Conservation (phyloP, 2,797 vertebrate genomes). For the Anguilla obscura region DNA sequence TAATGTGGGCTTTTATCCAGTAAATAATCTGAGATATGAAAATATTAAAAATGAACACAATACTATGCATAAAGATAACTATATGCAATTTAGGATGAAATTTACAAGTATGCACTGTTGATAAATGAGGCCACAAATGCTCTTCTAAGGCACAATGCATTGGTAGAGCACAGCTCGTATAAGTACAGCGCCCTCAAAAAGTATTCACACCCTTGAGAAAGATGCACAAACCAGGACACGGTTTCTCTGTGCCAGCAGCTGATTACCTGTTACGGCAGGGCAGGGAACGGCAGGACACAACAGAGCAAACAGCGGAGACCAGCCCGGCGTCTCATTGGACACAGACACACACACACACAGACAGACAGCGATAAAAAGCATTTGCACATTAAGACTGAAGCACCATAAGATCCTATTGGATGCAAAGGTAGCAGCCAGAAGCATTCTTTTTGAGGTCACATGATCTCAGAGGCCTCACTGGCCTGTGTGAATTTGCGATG, state of each 20-base stretch:
- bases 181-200: neutral
- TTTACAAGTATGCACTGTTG: neutral
- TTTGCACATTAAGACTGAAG: conserved; percentile 1
- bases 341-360: conserved; percentile 36
- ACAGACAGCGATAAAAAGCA: conserved; percentile 36
- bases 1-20: no score
- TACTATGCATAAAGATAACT: neutral
- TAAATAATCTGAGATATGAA: no score
- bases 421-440: conserved; percentile 5
- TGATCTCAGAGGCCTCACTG: neutral
- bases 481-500: neutral
- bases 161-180: neutral
- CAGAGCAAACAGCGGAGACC: conserved; percentile 72
- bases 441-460: neutral
- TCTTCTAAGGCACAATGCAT: neutral
- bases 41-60: no score
- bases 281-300: conserved; percentile 65
- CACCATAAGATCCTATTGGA: neutral
- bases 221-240: neutral
- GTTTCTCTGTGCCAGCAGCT: conserved; percentile 30
- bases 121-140: neutral
- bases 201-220: neutral
- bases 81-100: neutral
- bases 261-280: conserved; percentile 61
- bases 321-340: conserved; percentile 68